A percentile compares a stretch with the other conserved stretches of the same genome.
These are phyloP conservation scores for Agriopis aurantiaria DNA, from an alignment of 2,888 invertebrate species.

Conservation along the genomic window DNA sequence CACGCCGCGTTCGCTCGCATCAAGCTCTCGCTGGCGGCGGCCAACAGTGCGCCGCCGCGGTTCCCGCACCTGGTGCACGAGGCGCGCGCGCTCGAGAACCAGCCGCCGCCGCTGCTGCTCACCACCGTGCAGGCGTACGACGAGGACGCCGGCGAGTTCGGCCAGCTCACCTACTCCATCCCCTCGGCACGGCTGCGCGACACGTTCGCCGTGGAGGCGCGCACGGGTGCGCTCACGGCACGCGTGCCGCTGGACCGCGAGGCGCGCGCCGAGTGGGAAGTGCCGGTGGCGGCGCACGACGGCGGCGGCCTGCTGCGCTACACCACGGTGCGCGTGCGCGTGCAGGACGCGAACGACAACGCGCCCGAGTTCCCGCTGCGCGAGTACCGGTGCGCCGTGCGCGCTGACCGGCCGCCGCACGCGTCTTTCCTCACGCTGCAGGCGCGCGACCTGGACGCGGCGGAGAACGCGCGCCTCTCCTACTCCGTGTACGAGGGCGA, in stretches of 20 bases:
- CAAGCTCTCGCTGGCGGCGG: constrained; percentile 91
- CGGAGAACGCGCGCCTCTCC: constrained; percentile 89
- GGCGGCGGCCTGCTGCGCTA: constrained; percentile 92
- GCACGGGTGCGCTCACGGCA: constrained; percentile 90
- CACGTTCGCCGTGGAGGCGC: constrained; percentile 90
- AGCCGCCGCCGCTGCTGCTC: constrained; percentile 91
- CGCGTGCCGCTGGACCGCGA: constrained; percentile 92
- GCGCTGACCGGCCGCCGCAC: constrained; percentile 73
- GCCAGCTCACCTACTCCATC: constrained; percentile 91
- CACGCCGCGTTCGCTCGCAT: constrained; percentile 95
- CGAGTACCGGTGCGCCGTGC: constrained; percentile 92
- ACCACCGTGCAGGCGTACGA: constrained; percentile 93
- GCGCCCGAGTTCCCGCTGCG: constrained; percentile 91
- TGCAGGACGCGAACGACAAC: constrained; percentile 94
- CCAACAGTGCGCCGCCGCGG: constrained; percentile 92
- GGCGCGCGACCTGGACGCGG: constrained; percentile 93
- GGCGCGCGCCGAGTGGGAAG: constrained; percentile 81
- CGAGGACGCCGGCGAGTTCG: constrained; percentile 92
- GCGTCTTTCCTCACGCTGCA: constrained; percentile 70
- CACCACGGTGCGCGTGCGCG: constrained; percentile 91
- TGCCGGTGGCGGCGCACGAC: constrained; percentile 94
- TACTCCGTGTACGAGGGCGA: constrained; percentile 91
- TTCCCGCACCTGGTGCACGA: constrained; percentile 93
- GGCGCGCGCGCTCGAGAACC: constrained; percentile 93
- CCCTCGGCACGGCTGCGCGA: constrained; percentile 91